Evolutionary conservation across 23 tunicate species (phyloP), one percentile per base, ranked within the genome.

Genomic region (Styela plicata): DNA sequence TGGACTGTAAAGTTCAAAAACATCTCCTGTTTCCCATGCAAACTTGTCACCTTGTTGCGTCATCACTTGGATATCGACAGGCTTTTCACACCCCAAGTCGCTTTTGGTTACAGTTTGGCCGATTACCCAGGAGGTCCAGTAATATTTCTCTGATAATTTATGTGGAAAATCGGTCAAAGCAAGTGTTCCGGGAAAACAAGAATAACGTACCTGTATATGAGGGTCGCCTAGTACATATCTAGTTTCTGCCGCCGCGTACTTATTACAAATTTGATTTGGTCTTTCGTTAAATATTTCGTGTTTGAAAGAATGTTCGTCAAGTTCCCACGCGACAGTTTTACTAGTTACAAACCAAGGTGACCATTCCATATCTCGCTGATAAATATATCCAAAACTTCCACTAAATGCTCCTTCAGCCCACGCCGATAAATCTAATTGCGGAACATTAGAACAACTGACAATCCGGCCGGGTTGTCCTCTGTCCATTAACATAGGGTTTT

Each of bases 21-120:
- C 87, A 62, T 94, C 98, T 0, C 87, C 98, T 0, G 98, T 88
- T 70, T 94, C 94, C 1, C 90, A 26, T 18, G 89, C 89, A 25
- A 44, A 76, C 53, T 22, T 24, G 66, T 53, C 26, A 10, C 29
- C 81, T 3, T 19, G 3, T 22, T 21, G 32, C 7, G 81, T 1
- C 2, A 21, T 44, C 7, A 26, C 81, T 27, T 76, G 81, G 13
- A 76, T 76, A 20, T 68, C 81, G 3, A 76, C 37, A 0, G 44
- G 27, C 7, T 24, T 27, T 22, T 53, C 1, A 27, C 81, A 52
- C 31, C 31, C 63, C 18, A 76, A 2, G 10, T 24, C 65, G 65
- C 13, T n/a, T 13, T 18, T 24, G 36, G 22, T 24, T 17, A 76
- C 33, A 0, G 81, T 33, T 53, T 76, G 64, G 33, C 29, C 44